phyloP scores from a whole-genome alignment of 2,888 invertebrate species.

The Hirtodrosophila trivittata region DNA sequence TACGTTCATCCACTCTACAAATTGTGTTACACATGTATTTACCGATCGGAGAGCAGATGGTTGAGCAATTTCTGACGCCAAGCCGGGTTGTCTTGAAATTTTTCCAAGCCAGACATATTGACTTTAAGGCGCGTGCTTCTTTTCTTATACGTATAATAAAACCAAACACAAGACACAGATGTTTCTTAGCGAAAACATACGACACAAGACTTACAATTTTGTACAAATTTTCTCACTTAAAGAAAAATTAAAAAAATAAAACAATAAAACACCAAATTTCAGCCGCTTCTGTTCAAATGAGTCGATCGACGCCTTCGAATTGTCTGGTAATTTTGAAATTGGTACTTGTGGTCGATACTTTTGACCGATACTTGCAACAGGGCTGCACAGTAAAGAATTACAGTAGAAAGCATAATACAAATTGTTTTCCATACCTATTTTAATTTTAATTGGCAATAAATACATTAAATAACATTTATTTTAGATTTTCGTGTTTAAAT shows the following conservation, averaged over 20 bases:
- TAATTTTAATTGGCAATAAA: neutral
- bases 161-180: neutral
- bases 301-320: conserved; percentile 42
- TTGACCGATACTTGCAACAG: neutral
- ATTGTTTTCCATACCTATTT: neutral
- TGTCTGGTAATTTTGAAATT: conserved; percentile 45
- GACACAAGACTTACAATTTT: conserved; percentile 4
- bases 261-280: neutral
- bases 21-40: conserved; percentile 56
- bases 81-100: conserved; percentile 79
- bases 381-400: conserved; percentile 3
- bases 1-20: conserved; percentile 23
- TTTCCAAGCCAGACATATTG: conserved; percentile 80
- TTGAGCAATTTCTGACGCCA: conserved; percentile 80
- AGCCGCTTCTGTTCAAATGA: conserved; percentile 33
- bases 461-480: neutral
- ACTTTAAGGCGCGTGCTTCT: conserved; percentile 13
- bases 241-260: conserved; percentile 16
- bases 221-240: conserved; percentile 23
- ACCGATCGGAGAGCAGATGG: conserved; percentile 80
- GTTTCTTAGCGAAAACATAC: neutral
- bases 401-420: neutral
- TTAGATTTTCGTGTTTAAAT: neutral
- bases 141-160: conserved; percentile 14
- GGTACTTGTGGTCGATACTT: conserved; percentile 14